Base-by-base conservation (phyloP, 1,140 invertebrate genomes). In the Thaumatotibia leucotreta region DNA sequence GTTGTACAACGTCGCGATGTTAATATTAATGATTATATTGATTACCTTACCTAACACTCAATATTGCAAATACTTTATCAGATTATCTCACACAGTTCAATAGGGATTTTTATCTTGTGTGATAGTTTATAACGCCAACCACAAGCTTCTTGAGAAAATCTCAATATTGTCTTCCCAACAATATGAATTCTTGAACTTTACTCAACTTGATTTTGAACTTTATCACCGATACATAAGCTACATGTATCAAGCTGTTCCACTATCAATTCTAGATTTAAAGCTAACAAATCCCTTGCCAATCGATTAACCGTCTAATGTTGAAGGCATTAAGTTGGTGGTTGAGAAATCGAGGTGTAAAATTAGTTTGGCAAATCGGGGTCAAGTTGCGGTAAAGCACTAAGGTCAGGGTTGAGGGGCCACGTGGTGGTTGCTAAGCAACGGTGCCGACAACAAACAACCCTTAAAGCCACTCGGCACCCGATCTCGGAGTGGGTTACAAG, bases 361-460 rank as follows among this genome's bases (percentile, higher is more conserved):
- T 14, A 27, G 24, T 58, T 58, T 24, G 23, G 23, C 20, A 31
- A 27, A n/a, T 20, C 52, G 52, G 24, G 52, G 52, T 14, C 52
- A 58, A 14, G 52, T 27, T n/a, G 23, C 10, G 52, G 24, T 45
- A 45, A 45, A 45, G 27, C 11, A 14, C 27, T 58, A 58, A 58
- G 52, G 52, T 58, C 52, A 58, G 52, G 52, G 52, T 58, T 58
- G n/a, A 4, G 9, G 22, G 2, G 24, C 52, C 52, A 58, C 52
- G 52, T 58, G 52, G 23, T 10, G 0, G 52, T 58, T 58, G 52
- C 52, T 29, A 58, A 24, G 52, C 52, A 11, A 29, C 52, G 24
- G 52, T 14, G 23, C 52, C 14, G 24, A 45, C 39, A 58, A 58
- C 52, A 58, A 58, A 58, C 52, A 58, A 58, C 52, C 52, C 52